These are phyloP conservation scores for Emydoidea blandingii DNA, from an alignment of 2,797 vertebrate genomes.

Conservation along the genomic window DNA sequence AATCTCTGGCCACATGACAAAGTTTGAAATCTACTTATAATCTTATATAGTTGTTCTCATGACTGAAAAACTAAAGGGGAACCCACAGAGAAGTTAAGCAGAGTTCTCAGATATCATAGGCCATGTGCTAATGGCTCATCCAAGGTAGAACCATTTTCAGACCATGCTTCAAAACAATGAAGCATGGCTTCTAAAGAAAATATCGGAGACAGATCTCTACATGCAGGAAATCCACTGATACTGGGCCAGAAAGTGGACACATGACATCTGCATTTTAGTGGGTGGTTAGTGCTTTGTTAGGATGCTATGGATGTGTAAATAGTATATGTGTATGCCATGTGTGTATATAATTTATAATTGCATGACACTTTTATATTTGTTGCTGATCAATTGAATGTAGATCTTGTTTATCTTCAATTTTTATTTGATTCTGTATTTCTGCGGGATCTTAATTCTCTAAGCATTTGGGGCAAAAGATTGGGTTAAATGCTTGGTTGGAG, in stretches of 20 bases:
- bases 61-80: background rate
- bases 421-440: background rate
- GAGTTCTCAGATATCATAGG: background rate
- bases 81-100: background rate
- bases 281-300: background rate
- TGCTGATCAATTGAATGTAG: background rate
- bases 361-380: background rate
- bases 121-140: background rate
- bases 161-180: background rate
- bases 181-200: background rate
- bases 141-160: background rate
- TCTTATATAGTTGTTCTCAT: background rate
- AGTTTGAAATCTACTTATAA: background rate
- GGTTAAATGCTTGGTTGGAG: background rate
- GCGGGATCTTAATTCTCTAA: background rate
- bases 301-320: background rate
- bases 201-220: background rate
- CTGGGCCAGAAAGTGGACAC: background rate
- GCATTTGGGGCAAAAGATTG: background rate
- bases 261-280: fast-evolving
- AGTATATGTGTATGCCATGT: background rate
- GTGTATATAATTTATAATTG: background rate
- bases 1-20: background rate
- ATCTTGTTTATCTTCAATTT: background rate
- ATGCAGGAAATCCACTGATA: background rate